Conservation (phyloP, 2,797 vertebrate genomes). For the Tokudaia tokunoshimensis region DNA sequence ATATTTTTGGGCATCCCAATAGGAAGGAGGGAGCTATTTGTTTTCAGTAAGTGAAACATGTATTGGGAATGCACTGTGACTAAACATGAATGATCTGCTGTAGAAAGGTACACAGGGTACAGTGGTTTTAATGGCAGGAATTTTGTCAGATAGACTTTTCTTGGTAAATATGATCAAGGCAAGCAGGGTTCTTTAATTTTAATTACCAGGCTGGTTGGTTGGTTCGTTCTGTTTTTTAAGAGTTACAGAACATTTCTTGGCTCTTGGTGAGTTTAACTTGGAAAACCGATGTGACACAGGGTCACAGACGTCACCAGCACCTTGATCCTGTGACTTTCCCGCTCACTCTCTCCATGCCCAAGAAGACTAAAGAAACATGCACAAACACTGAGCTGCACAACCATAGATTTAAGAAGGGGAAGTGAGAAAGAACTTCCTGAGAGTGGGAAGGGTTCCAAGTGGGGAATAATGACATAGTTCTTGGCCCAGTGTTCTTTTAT, state of each 20-base stretch:
- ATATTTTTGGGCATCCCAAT: background rate
- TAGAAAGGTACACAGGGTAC: background rate
- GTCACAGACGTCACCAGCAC: background rate
- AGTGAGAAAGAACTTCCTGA: background rate
- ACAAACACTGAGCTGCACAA: background rate
- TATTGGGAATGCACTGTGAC: background rate
- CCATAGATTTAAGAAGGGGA: background rate
- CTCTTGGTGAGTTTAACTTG: background rate
- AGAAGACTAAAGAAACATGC: too few species aligned
- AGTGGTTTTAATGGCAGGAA: background rate
- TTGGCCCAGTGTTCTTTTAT: background rate
- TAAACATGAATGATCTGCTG: background rate
- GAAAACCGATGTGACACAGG: background rate
- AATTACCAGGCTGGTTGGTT: background rate
- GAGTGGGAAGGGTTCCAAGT: background rate
- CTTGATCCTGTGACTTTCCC: background rate
- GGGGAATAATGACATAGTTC: background rate
- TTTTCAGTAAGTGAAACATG: background rate
- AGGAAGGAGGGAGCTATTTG: background rate
- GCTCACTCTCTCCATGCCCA: background rate
- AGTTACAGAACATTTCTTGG: background rate
- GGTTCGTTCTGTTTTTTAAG: background rate
- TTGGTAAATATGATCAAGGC: background rate
- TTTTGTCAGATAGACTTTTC: background rate
- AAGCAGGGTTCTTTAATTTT: background rate